Percentiles rank a stretch among this genome's conserved stretches.
Evolutionary conservation across 2,113 vertebrate genomes (phyloP).

Genomic region (Erinaceus europaeus): DNA sequence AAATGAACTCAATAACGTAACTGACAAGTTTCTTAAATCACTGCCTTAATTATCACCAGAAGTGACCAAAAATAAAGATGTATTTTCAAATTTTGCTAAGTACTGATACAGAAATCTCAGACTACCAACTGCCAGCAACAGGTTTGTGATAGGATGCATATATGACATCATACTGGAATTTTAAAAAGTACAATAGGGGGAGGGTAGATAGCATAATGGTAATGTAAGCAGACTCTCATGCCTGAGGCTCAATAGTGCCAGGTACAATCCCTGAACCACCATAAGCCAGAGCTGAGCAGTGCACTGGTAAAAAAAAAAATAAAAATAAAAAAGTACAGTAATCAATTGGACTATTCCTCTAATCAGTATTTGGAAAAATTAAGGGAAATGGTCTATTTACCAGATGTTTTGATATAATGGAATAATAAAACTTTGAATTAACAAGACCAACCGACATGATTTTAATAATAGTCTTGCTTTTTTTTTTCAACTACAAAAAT

Average conservation of each 20-base stretch:
- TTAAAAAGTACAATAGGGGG: not conserved
- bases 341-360: not conserved
- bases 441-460: not conserved
- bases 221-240: too few species aligned
- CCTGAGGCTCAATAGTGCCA: too few species aligned
- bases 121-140: not conserved
- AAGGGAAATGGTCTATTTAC: not conserved
- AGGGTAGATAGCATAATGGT: too few species aligned
- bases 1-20: not conserved
- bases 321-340: too few species aligned
- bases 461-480: not conserved
- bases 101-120: not conserved
- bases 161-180: too few species aligned
- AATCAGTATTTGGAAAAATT: not conserved
- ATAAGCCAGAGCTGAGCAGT: too few species aligned
- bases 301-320: too few species aligned
- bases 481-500: slow-evolving; percentile 22
- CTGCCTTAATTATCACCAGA: not conserved
- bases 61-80: not conserved
- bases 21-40: not conserved
- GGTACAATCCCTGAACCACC: too few species aligned
- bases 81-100: not conserved
- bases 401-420: not conserved
- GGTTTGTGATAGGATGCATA: too few species aligned
- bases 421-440: not conserved